Percentiles rank a stretch among this genome's conserved stretches.
Conservation (phyloP, 2,888 invertebrate species). For the Cyaniris semiargus region DNA sequence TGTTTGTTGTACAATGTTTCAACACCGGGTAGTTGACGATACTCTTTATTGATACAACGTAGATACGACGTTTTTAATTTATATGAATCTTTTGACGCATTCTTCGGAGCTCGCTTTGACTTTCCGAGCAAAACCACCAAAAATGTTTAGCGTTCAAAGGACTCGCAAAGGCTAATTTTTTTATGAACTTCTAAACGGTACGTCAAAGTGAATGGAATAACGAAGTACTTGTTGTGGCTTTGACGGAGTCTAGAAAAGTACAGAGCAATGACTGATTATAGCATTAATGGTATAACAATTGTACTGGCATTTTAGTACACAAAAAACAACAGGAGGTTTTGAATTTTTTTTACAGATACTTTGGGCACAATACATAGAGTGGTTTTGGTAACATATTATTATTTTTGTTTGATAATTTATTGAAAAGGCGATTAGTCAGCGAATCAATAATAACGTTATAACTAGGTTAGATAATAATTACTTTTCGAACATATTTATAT, state of each 20-base stretch:
- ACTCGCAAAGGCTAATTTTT: slow-evolving; percentile 20
- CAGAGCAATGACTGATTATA: background rate
- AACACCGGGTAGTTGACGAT: background rate
- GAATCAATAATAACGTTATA: too few species aligned
- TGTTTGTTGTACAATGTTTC: background rate
- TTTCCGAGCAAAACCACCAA: background rate
- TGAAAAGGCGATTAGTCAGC: too few species aligned
- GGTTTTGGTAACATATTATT: too few species aligned
- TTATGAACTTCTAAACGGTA: slow-evolving; percentile 7
- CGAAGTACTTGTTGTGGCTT: slow-evolving; percentile 9
- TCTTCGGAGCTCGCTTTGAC: background rate
- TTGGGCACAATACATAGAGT: too few species aligned
- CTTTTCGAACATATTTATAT: too few species aligned
- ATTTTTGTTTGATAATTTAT: too few species aligned
- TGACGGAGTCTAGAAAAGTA: background rate
- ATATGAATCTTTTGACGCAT: background rate
- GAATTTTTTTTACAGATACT: too few species aligned
- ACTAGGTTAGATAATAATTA: too few species aligned
- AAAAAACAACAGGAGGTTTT: too few species aligned
- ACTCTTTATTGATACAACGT: slow-evolving; percentile 14
- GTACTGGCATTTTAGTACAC: too few species aligned
- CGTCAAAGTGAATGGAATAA: slow-evolving; percentile 20
- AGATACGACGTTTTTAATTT: slow-evolving; percentile 19
- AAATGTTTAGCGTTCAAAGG: slow-evolving; percentile 15
- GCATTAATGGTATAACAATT: background rate